phyloP scores from a whole-genome alignment of 1,140 invertebrate species.

The Laodelphax striatellus region DNA sequence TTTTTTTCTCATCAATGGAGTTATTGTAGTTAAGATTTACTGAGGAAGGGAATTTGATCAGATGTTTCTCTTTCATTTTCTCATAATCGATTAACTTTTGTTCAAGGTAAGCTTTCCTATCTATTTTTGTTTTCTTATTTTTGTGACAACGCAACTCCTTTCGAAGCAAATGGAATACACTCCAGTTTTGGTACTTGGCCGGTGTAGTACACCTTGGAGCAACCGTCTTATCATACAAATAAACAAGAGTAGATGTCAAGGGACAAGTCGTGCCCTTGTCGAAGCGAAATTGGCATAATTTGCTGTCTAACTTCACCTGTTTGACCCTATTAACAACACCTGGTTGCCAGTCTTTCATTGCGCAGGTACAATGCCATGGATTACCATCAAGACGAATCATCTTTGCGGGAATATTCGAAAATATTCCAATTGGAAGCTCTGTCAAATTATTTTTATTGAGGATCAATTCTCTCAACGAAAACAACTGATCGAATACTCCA shows the following conservation, averaged over 20 bases:
- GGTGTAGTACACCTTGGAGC: conserved; percentile 50
- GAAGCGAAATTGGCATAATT: conserved; percentile 28
- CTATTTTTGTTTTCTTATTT: not conserved
- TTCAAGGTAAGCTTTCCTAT: not conserved
- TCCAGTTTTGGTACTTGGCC: conserved; percentile 41
- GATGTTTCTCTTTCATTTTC: not conserved
- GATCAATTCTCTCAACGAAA: conserved; percentile 43
- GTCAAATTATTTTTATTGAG: conserved; percentile 46
- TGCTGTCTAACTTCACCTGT: conserved; percentile 28
- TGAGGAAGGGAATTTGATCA: no score
- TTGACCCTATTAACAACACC: conserved; percentile 37
- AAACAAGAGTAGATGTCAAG: conserved; percentile 28
- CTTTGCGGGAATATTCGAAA: conserved; percentile 37
- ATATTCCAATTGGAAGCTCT: conserved; percentile 42
- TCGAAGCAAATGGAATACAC: conserved; percentile 44
- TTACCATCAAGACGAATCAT: conserved; percentile 47
- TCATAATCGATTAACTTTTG: not conserved
- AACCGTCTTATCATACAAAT: conserved; percentile 41
- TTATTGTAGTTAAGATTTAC: no score
- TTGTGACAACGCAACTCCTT: conserved; percentile 27
- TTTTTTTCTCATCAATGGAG: no score
- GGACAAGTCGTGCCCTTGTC: conserved; percentile 32
- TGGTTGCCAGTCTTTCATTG: conserved; percentile 49
- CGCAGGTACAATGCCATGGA: conserved; percentile 57
- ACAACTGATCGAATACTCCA: conserved; percentile 47